A percentile compares a stretch with the other conserved stretches of the same genome.
Evolutionary conservation across 2,888 invertebrate genomes (phyloP).

Genomic region (Epirrhoe alternata): DNA sequence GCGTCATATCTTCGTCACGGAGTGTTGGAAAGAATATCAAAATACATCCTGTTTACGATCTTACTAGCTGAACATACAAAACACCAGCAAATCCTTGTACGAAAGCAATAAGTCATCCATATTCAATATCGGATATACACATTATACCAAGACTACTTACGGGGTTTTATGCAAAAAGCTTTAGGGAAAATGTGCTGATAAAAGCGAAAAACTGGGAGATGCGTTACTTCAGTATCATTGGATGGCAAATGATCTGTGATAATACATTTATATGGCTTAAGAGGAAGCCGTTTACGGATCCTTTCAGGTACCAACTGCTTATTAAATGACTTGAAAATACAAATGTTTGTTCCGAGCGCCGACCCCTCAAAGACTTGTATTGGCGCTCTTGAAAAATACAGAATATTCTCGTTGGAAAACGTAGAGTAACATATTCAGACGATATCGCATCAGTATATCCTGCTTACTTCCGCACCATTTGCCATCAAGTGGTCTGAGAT

Average conservation of each 20-base stretch:
- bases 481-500: conserved; percentile 79
- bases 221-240: conserved; percentile 77
- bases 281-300: conserved; percentile 61
- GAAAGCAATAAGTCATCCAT: conserved; percentile 44
- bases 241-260: conserved; percentile 75
- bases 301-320: conserved; percentile 58
- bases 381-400: conserved; percentile 22
- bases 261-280: conserved; percentile 68
- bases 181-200: conserved; percentile 59
- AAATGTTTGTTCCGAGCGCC: conserved; percentile 20
- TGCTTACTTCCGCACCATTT: conserved; percentile 78
- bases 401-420: conserved; percentile 57
- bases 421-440: conserved; percentile 63
- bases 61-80: conserved; percentile 31
- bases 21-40: conserved; percentile 29
- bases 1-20: conserved; percentile 19
- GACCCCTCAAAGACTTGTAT: conserved; percentile 15
- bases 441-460: conserved; percentile 72
- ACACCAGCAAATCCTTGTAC: conserved; percentile 33
- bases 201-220: conserved; percentile 58
- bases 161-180: conserved; percentile 58
- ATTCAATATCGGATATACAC: conserved; percentile 41
- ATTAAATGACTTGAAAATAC: conserved; percentile 65
- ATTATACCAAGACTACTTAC: conserved; percentile 53
- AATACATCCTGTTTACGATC: conserved; percentile 29